phyloP scores from a whole-genome alignment of 2,888 invertebrate genomes.

The Nephrotoma appendiculata region DNA sequence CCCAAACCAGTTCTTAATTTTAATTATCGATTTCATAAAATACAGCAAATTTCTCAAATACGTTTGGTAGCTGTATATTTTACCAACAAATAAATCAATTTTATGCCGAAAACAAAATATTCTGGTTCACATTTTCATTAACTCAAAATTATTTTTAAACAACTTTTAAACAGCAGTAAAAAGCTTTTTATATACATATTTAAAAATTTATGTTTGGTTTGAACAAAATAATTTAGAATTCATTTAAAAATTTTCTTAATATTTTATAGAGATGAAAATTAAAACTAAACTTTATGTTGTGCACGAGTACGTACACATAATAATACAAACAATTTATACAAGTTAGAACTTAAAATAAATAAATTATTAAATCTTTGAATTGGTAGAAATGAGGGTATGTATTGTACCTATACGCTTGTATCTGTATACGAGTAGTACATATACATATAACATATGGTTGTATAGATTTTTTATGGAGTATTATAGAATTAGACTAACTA shows the following conservation, averaged over 20 bases:
- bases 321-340: not conserved
- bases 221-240: not conserved
- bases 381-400: not conserved
- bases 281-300: not conserved
- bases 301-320: not conserved
- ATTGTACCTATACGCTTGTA: not conserved
- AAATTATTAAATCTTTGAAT: not conserved
- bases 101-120: not conserved
- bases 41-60: no score
- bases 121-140: not conserved
- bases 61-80: not conserved
- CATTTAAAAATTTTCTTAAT: not conserved
- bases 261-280: not conserved
- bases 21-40: no score
- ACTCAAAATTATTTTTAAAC: not conserved
- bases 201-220: not conserved
- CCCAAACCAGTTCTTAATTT: no score
- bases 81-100: not conserved
- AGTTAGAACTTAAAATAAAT: not conserved
- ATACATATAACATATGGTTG: not conserved
- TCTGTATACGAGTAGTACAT: not conserved
- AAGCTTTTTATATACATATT: not conserved
- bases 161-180: not conserved
- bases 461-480: not conserved
- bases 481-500: not conserved